Percentiles rank a stretch among this genome's conserved stretches.
Evolutionary conservation across 2,113 vertebrate species (phyloP).

Genomic region (Hydrochoerus hydrochaeris): DNA sequence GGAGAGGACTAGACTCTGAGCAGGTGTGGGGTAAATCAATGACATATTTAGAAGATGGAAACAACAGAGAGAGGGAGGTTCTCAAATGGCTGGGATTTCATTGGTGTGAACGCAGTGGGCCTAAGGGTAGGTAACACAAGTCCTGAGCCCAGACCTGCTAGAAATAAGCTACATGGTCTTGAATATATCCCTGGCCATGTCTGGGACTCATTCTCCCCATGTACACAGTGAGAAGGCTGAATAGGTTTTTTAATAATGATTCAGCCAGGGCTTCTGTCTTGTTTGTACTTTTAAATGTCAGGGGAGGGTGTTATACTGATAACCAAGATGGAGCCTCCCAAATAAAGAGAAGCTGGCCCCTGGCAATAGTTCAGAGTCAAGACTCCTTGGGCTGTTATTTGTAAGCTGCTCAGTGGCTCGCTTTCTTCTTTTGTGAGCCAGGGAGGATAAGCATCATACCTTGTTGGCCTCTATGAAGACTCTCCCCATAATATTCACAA

Average conservation of each 20-base stretch:
- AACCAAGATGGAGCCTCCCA: neutral
- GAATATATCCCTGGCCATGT: neutral
- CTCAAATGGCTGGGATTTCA: neutral
- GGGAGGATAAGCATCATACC: neutral
- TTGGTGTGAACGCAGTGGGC: neutral
- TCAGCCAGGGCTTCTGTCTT: neutral
- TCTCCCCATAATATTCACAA: neutral
- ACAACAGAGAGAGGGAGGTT: neutral
- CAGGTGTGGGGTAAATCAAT: neutral
- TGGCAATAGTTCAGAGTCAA: neutral
- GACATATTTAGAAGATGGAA: neutral
- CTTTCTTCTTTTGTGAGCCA: neutral
- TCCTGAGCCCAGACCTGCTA: neutral
- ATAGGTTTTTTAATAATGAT: neutral
- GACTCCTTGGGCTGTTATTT: neutral
- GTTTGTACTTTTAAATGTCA: slow-evolving; percentile 4
- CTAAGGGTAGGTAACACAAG: slow-evolving; percentile 2
- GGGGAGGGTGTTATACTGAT: neutral
- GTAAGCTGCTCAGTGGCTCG: neutral
- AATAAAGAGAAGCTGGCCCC: neutral
- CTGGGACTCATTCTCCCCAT: neutral
- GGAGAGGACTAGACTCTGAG: neutral
- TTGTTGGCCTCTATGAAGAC: neutral
- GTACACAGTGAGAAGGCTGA: neutral
- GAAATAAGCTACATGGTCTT: neutral